Evolutionary conservation across 2,113 vertebrate genomes (phyloP), one percentile per base, ranked within the genome.

Genomic region (Campylorhamphus procurvoides): DNA sequence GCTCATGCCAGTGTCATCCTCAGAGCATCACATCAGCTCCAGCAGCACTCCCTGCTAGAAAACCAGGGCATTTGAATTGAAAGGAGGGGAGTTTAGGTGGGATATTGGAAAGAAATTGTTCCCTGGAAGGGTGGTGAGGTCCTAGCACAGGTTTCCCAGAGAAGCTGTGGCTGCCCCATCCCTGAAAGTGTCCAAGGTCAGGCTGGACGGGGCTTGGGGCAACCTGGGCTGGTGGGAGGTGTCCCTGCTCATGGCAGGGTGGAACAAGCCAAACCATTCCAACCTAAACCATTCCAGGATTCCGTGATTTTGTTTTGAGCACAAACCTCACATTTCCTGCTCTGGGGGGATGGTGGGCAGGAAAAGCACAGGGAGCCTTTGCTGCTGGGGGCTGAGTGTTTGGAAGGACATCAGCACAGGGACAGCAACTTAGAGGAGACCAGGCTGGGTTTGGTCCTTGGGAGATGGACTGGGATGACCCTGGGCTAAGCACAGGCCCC

Each of bases 341-440:
- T 64, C 33, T 0, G 2, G 15, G 37, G 17, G 59, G 49, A 33
- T 1, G 2, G 0, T 0, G 1, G 62, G 29, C 49, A 58, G 69
- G 84, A 68, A 60, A 58, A 82, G 24, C 12, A 1, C 1, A 6
- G 2, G 44, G 44, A 85, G 35, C 53, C 18, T 47, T 74, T 2
- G 13, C 10, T 0, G 0, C 2, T 0, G 0, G 35, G 35, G 39
- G 74, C 59, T 64, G 4, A 0, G 0, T 0, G 3, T 6, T n/a
- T 2, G 0, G 76, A 33, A 39, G 2, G 16, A 42, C 2, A 18
- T 3, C 52, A 29, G 16, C 1, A 0, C 0, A 1, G 67, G 22
- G 40, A 17, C n/a, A 53, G 2, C 1, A 1, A 46, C 44, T 7
- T 2, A 1, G 16, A 42, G 42, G 18, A 24, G 5, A 3, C 14